Evolutionary conservation across 2,113 vertebrate species (phyloP).

Genomic region (Carassius auratus): DNA sequence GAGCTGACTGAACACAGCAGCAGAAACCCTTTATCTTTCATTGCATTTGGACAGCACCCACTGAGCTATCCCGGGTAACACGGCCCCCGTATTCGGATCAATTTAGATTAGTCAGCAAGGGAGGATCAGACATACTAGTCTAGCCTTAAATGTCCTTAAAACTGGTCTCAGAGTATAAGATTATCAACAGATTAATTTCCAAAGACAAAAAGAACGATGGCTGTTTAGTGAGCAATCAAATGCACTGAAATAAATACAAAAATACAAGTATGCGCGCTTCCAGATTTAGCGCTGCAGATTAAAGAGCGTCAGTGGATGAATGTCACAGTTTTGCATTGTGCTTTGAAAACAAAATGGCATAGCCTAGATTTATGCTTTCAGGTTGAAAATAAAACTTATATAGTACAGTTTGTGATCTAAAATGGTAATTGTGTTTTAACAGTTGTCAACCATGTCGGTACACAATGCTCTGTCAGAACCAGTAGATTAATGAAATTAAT

Average conservation of each 20-base stretch:
- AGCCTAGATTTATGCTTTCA: no score
- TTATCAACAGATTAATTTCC: background rate
- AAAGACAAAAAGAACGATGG: background rate
- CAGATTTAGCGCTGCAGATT: no score
- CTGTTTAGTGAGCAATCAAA: background rate
- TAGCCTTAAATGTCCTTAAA: background rate
- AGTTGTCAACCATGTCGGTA: no score
- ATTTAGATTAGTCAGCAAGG: constrained; percentile 33
- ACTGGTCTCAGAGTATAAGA: background rate
- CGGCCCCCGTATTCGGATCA: constrained; percentile 1
- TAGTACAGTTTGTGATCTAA: no score
- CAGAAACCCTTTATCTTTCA: constrained; percentile 19
- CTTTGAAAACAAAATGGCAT: no score
- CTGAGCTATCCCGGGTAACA: constrained; percentile 34
- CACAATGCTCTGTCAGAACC: no score
- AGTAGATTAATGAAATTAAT: no score
- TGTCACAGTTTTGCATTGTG: no score
- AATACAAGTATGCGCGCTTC: no score
- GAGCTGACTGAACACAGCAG: constrained; percentile 1
- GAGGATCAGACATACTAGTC: constrained; percentile 29
- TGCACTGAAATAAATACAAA: background rate
- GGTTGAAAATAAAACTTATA: no score
- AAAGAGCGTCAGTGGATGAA: no score
- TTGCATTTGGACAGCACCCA: constrained; percentile 34
- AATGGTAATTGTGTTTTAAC: no score